A percentile compares a stretch with the other conserved stretches of the same genome.
These are phyloP conservation scores for Troides oblongomaculatus DNA, from an alignment of 2,888 invertebrate genomes.

Conservation along the genomic window DNA sequence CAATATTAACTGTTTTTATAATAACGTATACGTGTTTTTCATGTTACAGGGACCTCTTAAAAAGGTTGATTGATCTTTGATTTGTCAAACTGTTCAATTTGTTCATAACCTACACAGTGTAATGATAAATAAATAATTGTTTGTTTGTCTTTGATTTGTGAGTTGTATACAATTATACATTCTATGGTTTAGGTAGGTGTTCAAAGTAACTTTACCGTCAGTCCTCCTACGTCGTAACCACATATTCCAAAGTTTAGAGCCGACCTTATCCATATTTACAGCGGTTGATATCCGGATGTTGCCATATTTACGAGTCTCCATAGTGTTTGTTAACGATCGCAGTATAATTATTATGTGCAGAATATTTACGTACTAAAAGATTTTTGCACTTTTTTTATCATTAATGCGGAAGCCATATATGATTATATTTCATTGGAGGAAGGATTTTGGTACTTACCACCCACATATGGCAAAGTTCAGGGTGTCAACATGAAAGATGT, in stretches of 20 bases:
- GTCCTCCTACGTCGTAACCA: conserved; percentile 33
- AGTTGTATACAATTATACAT: background rate
- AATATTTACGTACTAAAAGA: background rate
- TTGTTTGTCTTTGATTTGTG: background rate
- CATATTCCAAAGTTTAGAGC: conserved; percentile 36
- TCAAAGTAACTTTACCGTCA: conserved; percentile 23
- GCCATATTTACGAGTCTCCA: conserved; percentile 33
- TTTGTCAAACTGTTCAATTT: too few species aligned
- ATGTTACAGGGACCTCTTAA: too few species aligned
- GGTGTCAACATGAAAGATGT: too few species aligned
- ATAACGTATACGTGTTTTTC: too few species aligned
- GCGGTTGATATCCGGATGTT: conserved; percentile 32
- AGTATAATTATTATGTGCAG: background rate
- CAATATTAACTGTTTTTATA: too few species aligned
- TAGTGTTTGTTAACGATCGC: background rate
- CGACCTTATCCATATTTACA: conserved; percentile 39
- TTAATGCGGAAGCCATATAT: too few species aligned
- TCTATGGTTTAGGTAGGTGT: conserved; percentile 4
- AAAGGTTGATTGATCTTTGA: too few species aligned
- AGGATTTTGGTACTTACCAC: too few species aligned
- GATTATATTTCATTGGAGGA: too few species aligned
- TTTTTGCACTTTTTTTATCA: background rate
- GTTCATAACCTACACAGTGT: too few species aligned
- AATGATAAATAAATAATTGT: background rate
- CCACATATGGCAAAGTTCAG: too few species aligned